Evolutionary conservation across 2,888 invertebrate genomes (phyloP).

Genomic region (Synergus gifuensis): DNA sequence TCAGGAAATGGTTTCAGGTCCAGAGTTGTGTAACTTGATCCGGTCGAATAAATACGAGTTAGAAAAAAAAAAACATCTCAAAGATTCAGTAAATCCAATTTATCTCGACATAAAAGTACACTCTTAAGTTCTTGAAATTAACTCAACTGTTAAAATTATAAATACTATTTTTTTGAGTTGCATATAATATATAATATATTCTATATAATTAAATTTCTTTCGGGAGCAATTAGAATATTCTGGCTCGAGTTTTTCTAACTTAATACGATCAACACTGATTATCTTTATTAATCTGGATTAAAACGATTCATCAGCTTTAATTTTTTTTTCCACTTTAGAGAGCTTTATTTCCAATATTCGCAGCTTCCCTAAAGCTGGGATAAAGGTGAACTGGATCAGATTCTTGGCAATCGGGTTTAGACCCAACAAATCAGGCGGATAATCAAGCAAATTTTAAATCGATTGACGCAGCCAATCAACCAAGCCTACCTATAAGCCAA

Average conservation of each 20-base stretch:
- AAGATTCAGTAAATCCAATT: slow-evolving; percentile 38
- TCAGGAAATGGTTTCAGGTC: slow-evolving; percentile 35
- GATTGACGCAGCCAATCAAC: slow-evolving; percentile 7
- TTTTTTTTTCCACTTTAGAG: background rate
- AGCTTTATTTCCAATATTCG: slow-evolving; percentile 2
- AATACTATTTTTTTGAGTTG: too few species aligned
- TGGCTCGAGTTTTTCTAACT: too few species aligned
- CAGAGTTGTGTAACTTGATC: slow-evolving; percentile 39
- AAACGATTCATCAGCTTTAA: background rate
- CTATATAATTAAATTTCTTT: too few species aligned
- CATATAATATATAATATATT: too few species aligned
- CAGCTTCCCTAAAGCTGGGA: background rate
- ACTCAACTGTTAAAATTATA: background rate
- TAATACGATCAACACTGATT: background rate
- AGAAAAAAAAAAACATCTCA: slow-evolving; percentile 24
- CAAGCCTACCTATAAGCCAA: slow-evolving; percentile 3
- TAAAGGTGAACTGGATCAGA: slow-evolving; percentile 6
- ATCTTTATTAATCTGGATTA: background rate
- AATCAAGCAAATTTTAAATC: slow-evolving; percentile 33
- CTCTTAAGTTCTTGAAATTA: slow-evolving; percentile 12
- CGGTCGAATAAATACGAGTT: slow-evolving; percentile 7
- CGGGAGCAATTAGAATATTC: too few species aligned
- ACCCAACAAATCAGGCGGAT: slow-evolving; percentile 33
- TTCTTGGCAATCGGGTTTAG: slow-evolving; percentile 18
- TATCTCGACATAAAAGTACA: slow-evolving; percentile 23